Evolutionary conservation across 2,888 invertebrate genomes (phyloP).

Genomic region (Syritta pipiens): DNA sequence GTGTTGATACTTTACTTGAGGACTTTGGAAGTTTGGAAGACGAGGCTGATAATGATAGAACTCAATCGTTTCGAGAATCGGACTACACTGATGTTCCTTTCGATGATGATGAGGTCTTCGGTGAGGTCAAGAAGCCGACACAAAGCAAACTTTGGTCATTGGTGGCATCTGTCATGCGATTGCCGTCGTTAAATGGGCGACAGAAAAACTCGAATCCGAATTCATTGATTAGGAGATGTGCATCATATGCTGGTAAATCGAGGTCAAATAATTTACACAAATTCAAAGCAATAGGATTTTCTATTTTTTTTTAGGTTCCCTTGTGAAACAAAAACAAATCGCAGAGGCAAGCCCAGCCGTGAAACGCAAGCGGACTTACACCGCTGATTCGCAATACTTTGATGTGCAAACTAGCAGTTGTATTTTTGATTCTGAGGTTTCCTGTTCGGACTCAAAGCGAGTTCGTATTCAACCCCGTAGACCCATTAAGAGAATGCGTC

Average conservation of each 20-base stretch:
- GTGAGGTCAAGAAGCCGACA: conserved; percentile 54
- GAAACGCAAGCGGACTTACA: conserved; percentile 76
- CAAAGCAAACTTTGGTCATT: conserved; percentile 70
- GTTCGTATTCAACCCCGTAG: conserved; percentile 76
- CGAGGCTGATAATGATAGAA: conserved; percentile 26
- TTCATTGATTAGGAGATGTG: conserved; percentile 75
- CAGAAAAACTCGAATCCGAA: conserved; percentile 52
- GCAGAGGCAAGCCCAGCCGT: conserved; percentile 71
- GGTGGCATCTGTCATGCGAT: conserved; percentile 75
- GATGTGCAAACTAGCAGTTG: conserved; percentile 24
- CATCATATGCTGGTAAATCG: conserved; percentile 75
- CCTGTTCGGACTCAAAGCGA: conserved; percentile 74
- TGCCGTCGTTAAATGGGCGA: conserved; percentile 70
- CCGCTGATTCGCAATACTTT: conserved; percentile 70
- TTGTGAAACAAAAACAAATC: conserved; percentile 72
- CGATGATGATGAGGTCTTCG: conserved; percentile 71
- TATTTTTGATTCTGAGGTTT: conserved; percentile 42
- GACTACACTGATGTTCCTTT: conserved; percentile 31
- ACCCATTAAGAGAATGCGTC: conserved; percentile 77
- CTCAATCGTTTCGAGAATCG: conserved; percentile 21
- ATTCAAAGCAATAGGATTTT: background rate
- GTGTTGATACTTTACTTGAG: conserved; percentile 1
- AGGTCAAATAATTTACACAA: background rate
- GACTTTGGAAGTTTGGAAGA: conserved; percentile 42
- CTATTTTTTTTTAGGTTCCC: conserved; percentile 72